Base-by-base conservation (phyloP, 2,888 invertebrate species). In the Graphium colonna region DNA sequence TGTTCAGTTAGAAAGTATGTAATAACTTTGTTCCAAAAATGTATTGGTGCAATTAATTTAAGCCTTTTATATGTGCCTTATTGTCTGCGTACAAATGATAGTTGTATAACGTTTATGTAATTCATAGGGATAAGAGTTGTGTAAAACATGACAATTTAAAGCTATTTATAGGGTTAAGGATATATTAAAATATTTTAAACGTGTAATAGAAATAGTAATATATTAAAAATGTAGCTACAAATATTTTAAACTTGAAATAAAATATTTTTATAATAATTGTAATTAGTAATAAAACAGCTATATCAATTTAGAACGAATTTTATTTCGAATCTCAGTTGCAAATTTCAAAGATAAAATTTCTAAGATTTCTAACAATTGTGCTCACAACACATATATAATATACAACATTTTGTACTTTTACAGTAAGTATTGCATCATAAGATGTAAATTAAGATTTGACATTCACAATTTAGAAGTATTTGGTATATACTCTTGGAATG, bases 141-240 rank as follows among this genome's bases (percentile, higher is more conserved):
- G 73, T 78, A 44, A 51, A 62, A 76, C 75, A 75, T 73, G 75
- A 73, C 69, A 66, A 52, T 58, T 57, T 58, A 45, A 51, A 51
- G 15, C 15, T 33, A 57, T 54, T 53, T 55, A 54, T 45, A 36
- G 42, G 31, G 9, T 31, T 52, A 38, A 31, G 38, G 8, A 44
- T 46, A 40, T 16, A 50, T 17, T 45, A 52, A 46, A 45, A 41
- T 5, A 21, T 21, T 21, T 21, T 21, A n/a, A n/a, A n/a, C n/a
- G n/a, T n/a, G n/a, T n/a, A n/a, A n/a, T n/a, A n/a, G n/a, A n/a
- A n/a, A n/a, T n/a, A n/a, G n/a, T n/a, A n/a, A n/a, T n/a, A n/a
- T n/a, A n/a, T n/a, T n/a, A n/a, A n/a, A n/a, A n/a, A 12, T 38
- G 13, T 38, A 38, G 1, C n/a, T 38, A 38, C 12, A 12, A 12